Base-by-base conservation (phyloP, 2,113 vertebrate genomes). In the Muscicapa adusta region DNA sequence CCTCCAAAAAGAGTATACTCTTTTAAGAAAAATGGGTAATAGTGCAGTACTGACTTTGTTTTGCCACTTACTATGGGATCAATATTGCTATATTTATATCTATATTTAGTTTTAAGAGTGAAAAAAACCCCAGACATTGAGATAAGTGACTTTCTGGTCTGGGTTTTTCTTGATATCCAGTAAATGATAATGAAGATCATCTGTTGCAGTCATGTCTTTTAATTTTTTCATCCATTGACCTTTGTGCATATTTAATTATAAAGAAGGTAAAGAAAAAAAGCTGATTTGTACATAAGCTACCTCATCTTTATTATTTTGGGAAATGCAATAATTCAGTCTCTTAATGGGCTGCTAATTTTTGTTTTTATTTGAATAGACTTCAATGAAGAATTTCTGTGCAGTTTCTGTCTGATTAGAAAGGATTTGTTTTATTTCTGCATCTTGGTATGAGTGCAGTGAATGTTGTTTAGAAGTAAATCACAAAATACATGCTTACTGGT, bases 351-450 rank as follows among this genome's bases (percentile, higher is more conserved):
- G 14, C 31, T 40, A 33, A 70, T 24, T 28, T 19, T 74, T 56
- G 45, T 2, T 83, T 63, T 77, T 48, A 17, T 63, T 81, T 61
- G 9, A 38, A 6, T 51, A 43, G 40, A 20, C 18, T 26, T 71
- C 0, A 0, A 9, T 40, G 60, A 86, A 68, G 60, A 53, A 74
- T 60, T 67, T 70, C 23, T 54, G 1, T n/a, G 18, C 3, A 0
- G 24, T 82, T 72, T 36, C 48, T 53, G 17, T 62, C 40, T 85
- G 36, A 24, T 74, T 77, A 43, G 63, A 20, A 73, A 60, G 25
- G 51, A 43, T 36, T 85, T 0, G 0, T 81, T 60, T 13, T 8
- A 18, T 63, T 77, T 91, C 33, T 77, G 3, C 3, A 0, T 51
- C 42, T 79, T 70, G 25, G 14, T 65, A 3, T 48, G 31, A n/a